These are phyloP conservation scores for Trichacis sp. DNA, from an alignment of 2,888 invertebrate genomes.

Conservation along the genomic window DNA sequence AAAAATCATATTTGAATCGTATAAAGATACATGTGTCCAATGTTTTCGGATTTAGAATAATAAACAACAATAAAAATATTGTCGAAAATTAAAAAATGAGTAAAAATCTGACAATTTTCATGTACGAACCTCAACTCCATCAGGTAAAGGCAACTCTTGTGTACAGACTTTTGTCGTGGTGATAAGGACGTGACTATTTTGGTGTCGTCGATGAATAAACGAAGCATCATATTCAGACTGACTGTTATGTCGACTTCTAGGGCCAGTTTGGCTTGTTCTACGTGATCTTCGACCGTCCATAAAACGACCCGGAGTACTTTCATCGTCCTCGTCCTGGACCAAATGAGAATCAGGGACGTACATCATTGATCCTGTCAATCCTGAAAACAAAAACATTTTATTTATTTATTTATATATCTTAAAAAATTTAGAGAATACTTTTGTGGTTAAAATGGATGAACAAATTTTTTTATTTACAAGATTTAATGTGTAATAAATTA, in stretches of 20 bases:
- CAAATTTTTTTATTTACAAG: no score
- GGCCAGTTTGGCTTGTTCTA: slow-evolving; percentile 60
- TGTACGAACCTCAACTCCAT: slow-evolving; percentile 80
- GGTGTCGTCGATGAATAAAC: slow-evolving; percentile 55
- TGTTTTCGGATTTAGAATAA: no score
- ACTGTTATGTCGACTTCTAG: slow-evolving; percentile 61
- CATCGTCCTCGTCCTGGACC: slow-evolving; percentile 85
- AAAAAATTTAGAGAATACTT: background rate
- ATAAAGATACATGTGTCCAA: no score
- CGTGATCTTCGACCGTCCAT: slow-evolving; percentile 62
- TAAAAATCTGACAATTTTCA: background rate
- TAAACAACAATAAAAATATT: background rate
- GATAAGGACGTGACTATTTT: slow-evolving; percentile 79
- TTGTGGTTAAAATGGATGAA: background rate
- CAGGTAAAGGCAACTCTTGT: slow-evolving; percentile 87
- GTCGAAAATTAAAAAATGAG: background rate
- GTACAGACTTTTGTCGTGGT: slow-evolving; percentile 93
- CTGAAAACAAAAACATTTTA: slow-evolving; percentile 67
- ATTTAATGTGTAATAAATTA: no score
- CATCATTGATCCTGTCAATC: slow-evolving; percentile 85
- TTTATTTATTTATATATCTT: background rate
- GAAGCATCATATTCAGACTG: slow-evolving; percentile 60
- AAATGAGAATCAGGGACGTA: slow-evolving; percentile 89
- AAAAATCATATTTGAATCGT: no score
- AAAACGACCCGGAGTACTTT: slow-evolving; percentile 62